These are phyloP conservation scores for Perca schrenkii DNA, from an alignment of 2,113 vertebrate genomes.

Conservation along the genomic window DNA sequence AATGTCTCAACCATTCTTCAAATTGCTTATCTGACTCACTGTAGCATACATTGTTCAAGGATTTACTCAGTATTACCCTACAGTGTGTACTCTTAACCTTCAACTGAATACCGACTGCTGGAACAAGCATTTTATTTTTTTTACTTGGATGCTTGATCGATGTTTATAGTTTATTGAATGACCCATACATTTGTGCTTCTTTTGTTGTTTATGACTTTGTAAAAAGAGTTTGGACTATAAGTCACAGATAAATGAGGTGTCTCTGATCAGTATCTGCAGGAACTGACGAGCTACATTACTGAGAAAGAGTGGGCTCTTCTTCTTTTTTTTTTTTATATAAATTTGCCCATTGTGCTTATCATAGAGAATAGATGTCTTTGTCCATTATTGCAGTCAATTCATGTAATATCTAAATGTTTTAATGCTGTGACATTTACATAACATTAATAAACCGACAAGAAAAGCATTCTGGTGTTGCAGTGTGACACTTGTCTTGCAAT, in stretches of 20 bases:
- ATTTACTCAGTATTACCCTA: neutral
- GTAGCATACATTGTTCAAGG: neutral
- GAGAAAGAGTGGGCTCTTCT: neutral
- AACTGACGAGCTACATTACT: neutral
- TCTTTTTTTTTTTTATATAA: neutral
- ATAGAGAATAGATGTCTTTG: neutral
- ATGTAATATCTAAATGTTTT: neutral
- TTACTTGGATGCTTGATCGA: neutral
- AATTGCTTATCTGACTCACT: neutral
- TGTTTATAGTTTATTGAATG: neutral
- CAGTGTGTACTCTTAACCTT: neutral
- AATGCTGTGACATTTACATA: neutral
- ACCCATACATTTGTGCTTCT: neutral
- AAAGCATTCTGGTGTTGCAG: neutral
- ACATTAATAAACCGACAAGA: conserved; percentile 1
- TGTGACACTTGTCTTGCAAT: fast-evolving
- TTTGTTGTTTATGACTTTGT: neutral
- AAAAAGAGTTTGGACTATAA: neutral
- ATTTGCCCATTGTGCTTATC: neutral
- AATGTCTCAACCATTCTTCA: neutral
- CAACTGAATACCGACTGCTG: neutral
- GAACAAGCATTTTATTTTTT: neutral
- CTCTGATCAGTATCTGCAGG: neutral
- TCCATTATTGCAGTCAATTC: neutral
- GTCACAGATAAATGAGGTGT: neutral